These are phyloP conservation scores for Mimas tiliae DNA, from an alignment of 2,888 invertebrate species.

Conservation along the genomic window DNA sequence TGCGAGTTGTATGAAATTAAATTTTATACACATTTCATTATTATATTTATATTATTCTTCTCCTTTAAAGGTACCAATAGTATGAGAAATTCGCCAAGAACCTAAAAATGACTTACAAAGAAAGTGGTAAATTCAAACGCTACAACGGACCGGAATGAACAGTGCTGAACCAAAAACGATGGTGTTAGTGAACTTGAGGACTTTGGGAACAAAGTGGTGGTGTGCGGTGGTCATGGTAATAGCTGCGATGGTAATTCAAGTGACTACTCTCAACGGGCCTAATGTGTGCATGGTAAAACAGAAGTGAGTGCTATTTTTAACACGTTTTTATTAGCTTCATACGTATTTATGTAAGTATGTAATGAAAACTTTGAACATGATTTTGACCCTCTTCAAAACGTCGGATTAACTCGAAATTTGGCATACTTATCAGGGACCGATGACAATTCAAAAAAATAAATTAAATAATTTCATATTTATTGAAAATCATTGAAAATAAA, in stretches of 20 bases:
- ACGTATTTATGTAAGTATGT: too few species aligned
- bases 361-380: too few species aligned
- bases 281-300: constrained; percentile 81
- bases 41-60: neutral
- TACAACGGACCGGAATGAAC: constrained; percentile 5
- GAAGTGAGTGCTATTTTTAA: constrained; percentile 68
- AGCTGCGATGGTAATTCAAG: constrained; percentile 52
- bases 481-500: too few species aligned
- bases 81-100: neutral
- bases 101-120: constrained; percentile 12
- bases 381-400: too few species aligned
- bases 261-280: constrained; percentile 66
- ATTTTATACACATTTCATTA: too few species aligned
- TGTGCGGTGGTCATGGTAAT: constrained; percentile 49
- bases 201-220: constrained; percentile 47
- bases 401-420: too few species aligned
- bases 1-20: too few species aligned
- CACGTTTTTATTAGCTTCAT: too few species aligned
- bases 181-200: constrained; percentile 38
- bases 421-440: too few species aligned
- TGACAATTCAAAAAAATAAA: too few species aligned
- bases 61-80: neutral
- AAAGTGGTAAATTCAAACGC: neutral
- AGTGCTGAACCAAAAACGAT: constrained; percentile 32
- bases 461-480: too few species aligned